Base-by-base conservation (phyloP, 1,140 invertebrate genomes). In the Pseudomyrmex cubaensis region DNA sequence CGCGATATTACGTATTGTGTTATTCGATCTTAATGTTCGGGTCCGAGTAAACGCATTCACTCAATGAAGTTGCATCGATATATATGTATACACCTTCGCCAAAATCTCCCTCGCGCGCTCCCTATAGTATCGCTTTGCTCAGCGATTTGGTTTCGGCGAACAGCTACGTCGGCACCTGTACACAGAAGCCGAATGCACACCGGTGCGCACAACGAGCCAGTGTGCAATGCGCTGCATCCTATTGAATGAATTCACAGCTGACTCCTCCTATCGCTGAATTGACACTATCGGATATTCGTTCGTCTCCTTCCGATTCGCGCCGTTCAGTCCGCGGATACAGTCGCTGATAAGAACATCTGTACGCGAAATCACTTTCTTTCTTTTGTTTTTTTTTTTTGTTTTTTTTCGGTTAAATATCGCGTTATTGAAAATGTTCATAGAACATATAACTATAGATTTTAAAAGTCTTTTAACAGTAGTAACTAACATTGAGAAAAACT, bases 91-190 rank as follows among this genome's bases (percentile, higher is more conserved):
- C 35, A 35, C 35, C 35, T 4, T 46, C 56, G 22, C 54, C 13
- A 20, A 67, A 25, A 83, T 63, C 61, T 63, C 61, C 50, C 25
- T 35, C 20, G 69, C 20, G 35, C 5, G 35, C 35, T 35, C 5
- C 5, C 57, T 59, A 48, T 57, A 54, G 83, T 86, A 86, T 88
- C 72, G 85, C 82, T 63, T 87, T 75, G 62, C 87, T 88, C 87
- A 87, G 87, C 87, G 72, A 88, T 88, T 88, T 82, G 75, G 59
- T 62, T 25, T 44, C 74, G 1, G 13, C 15, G 70, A 87, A 77
- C 77, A 82, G 85, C 85, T 76, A 76, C 85, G 85, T 87, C 82
- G 85, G 85, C 86, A 87, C 59, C 69, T 61, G 63, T 25, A 84
- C 61, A 35, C 46, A 25, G 25, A 22, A 44, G 10, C 56, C 84